These are phyloP conservation scores for Sylvietta virens DNA, from an alignment of 2,113 vertebrate genomes.

Conservation along the genomic window DNA sequence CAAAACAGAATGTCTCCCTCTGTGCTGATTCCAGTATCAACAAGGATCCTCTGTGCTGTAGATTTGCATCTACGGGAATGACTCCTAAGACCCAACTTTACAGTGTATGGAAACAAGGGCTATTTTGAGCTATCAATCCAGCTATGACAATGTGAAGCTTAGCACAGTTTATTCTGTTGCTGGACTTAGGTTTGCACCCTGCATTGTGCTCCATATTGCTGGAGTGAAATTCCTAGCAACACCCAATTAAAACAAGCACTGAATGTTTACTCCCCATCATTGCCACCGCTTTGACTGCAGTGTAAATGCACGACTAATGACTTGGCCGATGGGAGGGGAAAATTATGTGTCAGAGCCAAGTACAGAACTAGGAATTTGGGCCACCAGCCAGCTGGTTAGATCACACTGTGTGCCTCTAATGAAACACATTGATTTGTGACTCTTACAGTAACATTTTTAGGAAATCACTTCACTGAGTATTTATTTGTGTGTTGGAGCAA, in stretches of 20 bases:
- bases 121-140: neutral
- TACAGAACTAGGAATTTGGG: constrained; percentile 34
- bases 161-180: neutral
- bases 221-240: constrained; percentile 12
- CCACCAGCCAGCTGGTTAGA: constrained; percentile 16
- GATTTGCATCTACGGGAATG: neutral
- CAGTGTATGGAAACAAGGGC: neutral
- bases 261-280: constrained; percentile 28
- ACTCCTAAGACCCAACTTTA: neutral
- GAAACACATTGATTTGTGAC: constrained; percentile 42
- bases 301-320: constrained; percentile 18
- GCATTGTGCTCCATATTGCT: neutral
- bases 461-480: constrained; percentile 23
- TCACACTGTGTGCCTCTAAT: constrained; percentile 24
- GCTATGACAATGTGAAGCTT: neutral
- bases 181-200: neutral
- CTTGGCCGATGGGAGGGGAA: constrained; percentile 17
- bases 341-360: constrained; percentile 19
- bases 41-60: neutral
- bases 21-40: neutral
- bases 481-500: constrained; percentile 13
- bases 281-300: constrained; percentile 45
- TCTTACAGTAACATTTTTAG: constrained; percentile 31
- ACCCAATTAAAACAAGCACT: constrained; percentile 21
- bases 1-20: neutral